These are phyloP conservation scores for Drosophila nannoptera DNA, from an alignment of 1,140 invertebrate genomes.

Conservation along the genomic window DNA sequence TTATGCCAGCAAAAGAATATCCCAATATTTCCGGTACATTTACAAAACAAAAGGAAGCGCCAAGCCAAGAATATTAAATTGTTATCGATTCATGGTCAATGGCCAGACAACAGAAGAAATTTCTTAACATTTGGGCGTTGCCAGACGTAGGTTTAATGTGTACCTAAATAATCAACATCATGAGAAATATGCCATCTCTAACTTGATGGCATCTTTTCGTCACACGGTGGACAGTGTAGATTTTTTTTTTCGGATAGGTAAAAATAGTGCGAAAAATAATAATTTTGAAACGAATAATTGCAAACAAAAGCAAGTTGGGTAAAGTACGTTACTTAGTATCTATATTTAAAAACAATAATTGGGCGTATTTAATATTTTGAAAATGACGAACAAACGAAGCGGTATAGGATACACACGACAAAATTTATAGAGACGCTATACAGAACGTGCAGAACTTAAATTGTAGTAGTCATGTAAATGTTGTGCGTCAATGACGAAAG, in stretches of 20 bases:
- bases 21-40: too few species aligned
- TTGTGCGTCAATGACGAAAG: background rate
- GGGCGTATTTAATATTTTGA: conserved; percentile 3
- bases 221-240: conserved; percentile 22
- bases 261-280: conserved; percentile 14
- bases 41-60: too few species aligned
- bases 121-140: background rate
- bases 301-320: conserved; percentile 10
- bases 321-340: conserved; percentile 4
- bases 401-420: conserved; percentile 43
- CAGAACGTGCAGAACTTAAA: conserved; percentile 11
- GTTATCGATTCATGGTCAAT: background rate
- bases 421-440: conserved; percentile 25
- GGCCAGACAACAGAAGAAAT: background rate
- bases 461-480: background rate
- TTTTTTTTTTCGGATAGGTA: conserved; percentile 22
- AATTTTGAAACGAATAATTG: conserved; percentile 1
- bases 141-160: background rate
- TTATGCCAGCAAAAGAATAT: too few species aligned
- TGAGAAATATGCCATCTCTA: conserved; percentile 8
- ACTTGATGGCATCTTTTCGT: conserved; percentile 27
- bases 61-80: too few species aligned
- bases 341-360: background rate
- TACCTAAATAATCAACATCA: background rate
- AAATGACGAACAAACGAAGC: conserved; percentile 15